Conservation (phyloP, 2,797 vertebrate species). For the Lemur catta region DNA sequence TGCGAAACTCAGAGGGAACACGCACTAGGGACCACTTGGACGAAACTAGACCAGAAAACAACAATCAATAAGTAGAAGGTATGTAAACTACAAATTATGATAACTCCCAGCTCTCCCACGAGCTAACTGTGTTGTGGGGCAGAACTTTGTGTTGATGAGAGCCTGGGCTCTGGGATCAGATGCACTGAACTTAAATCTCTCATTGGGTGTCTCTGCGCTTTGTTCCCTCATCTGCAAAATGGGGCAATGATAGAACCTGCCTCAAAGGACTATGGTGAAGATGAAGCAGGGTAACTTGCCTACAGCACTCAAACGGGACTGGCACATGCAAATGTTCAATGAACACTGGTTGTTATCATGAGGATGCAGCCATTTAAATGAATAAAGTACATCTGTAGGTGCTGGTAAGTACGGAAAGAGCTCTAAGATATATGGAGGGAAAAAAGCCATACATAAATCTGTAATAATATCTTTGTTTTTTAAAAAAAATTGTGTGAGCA, state of each 20-base stretch:
- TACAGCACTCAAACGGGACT: rapidly evolving
- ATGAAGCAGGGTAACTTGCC: background rate
- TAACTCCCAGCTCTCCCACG: background rate
- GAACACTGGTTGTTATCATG: no score
- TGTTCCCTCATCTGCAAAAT: background rate
- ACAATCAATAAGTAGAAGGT: background rate
- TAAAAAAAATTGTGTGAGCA: background rate
- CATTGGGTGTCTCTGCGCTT: background rate
- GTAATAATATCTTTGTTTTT: background rate
- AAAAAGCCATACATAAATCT: background rate
- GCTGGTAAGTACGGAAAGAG: rapidly evolving
- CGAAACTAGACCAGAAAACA: background rate
- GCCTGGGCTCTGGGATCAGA: background rate
- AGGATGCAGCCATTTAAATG: background rate
- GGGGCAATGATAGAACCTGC: background rate
- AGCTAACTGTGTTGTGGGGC: background rate
- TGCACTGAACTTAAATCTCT: background rate
- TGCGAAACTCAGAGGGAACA: background rate
- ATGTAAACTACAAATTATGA: background rate
- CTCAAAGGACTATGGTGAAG: background rate
- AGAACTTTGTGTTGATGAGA: background rate
- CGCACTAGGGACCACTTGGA: background rate
- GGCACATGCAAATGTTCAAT: background rate
- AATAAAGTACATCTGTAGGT: background rate
- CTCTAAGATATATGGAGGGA: no score